Evolutionary conservation across 2,113 vertebrate species (phyloP).

Genomic region (Xenopus borealis): DNA sequence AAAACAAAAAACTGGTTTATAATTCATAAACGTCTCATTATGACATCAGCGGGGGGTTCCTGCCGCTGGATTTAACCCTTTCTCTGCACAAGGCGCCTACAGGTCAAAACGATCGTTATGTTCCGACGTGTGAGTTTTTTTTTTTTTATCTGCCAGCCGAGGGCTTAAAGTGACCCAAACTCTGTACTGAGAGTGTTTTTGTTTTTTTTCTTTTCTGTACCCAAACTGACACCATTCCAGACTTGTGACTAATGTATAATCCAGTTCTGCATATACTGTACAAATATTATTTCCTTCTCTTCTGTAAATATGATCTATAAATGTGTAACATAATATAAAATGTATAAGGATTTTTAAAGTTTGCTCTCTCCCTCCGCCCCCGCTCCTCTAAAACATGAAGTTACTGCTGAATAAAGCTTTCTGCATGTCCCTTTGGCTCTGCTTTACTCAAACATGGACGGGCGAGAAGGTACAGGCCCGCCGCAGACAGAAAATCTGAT

Average conservation of each 20-base stretch:
- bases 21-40: neutral
- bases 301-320: constrained; percentile 80
- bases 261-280: constrained; percentile 60
- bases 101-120: no score
- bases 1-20: constrained; percentile 4
- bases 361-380: constrained; percentile 1
- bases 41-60: no score
- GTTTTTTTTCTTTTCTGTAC: no score
- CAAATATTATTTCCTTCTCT: constrained; percentile 53
- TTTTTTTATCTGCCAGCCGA: neutral
- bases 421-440: constrained; percentile 23
- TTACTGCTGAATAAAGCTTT: constrained; percentile 59
- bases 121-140: no score
- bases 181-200: constrained; percentile 6
- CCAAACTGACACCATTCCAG: constrained; percentile 53
- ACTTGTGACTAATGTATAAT: constrained; percentile 45
- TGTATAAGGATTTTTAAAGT: constrained; percentile 83
- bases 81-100: neutral
- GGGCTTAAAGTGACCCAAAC: neutral
- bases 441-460: no score
- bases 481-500: no score
- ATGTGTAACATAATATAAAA: constrained; percentile 89
- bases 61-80: neutral
- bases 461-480: no score
- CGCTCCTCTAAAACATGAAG: constrained; percentile 54